Evolutionary conservation across 2,113 vertebrate species (phyloP), one percentile per base, ranked within the genome.

Genomic region (Cyanocitta stelleri): DNA sequence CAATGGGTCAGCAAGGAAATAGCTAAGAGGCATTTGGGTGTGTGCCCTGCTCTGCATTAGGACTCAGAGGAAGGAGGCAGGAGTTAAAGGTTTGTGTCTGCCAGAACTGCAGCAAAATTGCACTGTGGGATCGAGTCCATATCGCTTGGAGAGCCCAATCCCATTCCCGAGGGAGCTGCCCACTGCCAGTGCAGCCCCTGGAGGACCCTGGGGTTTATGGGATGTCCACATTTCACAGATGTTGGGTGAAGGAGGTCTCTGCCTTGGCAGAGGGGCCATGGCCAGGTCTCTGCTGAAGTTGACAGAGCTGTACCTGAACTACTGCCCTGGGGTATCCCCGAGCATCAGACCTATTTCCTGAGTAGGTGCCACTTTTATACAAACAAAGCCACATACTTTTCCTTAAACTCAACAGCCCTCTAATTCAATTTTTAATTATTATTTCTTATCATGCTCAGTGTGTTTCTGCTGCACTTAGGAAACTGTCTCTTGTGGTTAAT

Each of bases 401-500:
- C 73, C 68, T 92, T 78, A 92, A 86, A 95, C 8, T 82, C 54
- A 66, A 61, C 77, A 92, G 35, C 13, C 37, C 52, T 82, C 66
- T 77, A 90, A 96, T 94, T 82, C 90, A 87, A 7, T 55, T 96
- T 95, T 93, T 94, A 96, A 94, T 97, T 95, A 96, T 95, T 90
- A 94, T 96, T 96, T 73, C 84, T 84, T 90, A 96, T 96, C 90
- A 92, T 81, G 80, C 90, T 93, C 83, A 5, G 58, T 85, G 89
- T 85, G 73, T 93, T 96, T 82, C 86, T 95, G 89, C 83, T 76
- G 90, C 93, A 90, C 76, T 95, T 97, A 62, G 27, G 90, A 94
- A 93, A 55, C 73, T 56, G 54, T 87, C 96, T 95, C 90, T 87
- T 3, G 86, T 93, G 95, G 90, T 92, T 96, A 97, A 96, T 97